Percentiles rank a stretch among this genome's conserved stretches.
Evolutionary conservation across 2,888 invertebrate genomes (phyloP).

Genomic region (Hypomecis punctinalis): DNA sequence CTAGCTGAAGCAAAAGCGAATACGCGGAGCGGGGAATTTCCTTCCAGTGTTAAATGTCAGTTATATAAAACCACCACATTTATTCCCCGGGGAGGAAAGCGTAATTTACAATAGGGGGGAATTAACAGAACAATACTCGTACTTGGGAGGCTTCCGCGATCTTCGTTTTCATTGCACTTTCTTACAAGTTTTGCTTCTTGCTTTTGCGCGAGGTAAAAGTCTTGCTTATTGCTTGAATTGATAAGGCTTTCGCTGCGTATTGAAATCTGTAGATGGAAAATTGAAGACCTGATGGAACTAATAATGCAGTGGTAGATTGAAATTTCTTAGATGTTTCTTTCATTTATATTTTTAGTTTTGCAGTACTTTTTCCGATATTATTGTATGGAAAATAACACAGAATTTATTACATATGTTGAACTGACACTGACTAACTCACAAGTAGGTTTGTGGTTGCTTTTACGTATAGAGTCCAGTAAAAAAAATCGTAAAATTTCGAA

Average conservation of each 20-base stretch:
- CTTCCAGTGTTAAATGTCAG: constrained; percentile 35
- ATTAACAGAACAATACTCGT: constrained; percentile 31
- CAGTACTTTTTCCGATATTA: no score
- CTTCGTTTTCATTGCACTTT: constrained; percentile 14
- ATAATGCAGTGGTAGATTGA: no score
- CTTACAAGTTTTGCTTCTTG: background rate
- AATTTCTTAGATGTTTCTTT: no score
- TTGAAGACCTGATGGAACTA: no score
- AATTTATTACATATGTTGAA: no score
- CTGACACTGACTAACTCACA: no score
- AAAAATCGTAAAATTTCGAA: no score
- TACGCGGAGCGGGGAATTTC: constrained; percentile 21
- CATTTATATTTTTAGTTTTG: no score
- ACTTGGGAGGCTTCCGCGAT: constrained; percentile 5
- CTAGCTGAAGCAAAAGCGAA: constrained; percentile 23
- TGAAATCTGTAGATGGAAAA: no score
- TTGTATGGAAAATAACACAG: no score
- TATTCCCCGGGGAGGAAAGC: constrained; percentile 26
- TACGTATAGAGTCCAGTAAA: no score
- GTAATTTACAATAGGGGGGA: constrained; percentile 30
- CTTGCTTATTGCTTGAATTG: background rate
- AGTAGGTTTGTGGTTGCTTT: no score
- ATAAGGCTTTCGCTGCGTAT: background rate
- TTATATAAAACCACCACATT: constrained; percentile 35
- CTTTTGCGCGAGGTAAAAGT: background rate